Evolutionary conservation across 2,888 invertebrate genomes (phyloP).

Genomic region (Plebejus argus): DNA sequence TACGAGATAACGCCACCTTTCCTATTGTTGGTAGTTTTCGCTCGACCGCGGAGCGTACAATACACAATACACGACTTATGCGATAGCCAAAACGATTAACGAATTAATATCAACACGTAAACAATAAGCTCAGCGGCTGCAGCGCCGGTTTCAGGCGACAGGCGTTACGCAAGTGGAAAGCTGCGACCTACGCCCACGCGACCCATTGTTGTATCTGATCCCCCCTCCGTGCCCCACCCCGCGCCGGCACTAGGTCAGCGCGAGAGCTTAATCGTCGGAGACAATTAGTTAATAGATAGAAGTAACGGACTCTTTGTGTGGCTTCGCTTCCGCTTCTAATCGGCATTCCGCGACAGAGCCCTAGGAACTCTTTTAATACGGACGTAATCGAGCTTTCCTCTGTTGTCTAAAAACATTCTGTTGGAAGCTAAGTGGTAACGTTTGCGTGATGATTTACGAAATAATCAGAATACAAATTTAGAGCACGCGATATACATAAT

Average conservation of each 20-base stretch:
- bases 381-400: not conserved
- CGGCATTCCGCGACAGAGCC: not conserved
- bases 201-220: constrained; percentile 26
- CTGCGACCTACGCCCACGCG: constrained; percentile 29
- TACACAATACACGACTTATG: not conserved
- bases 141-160: not conserved
- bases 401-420: not conserved
- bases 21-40: not conserved
- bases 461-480: not conserved
- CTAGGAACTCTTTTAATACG: not conserved
- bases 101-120: not conserved
- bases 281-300: constrained; percentile 7
- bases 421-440: not conserved
- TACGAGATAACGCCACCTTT: not conserved
- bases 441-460: not conserved
- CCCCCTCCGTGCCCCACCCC: not conserved
- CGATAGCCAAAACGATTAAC: not conserved
- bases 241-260: not conserved
- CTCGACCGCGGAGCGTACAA: not conserved
- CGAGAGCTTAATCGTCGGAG: constrained; percentile 3
- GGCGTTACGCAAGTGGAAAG: constrained; percentile 32
- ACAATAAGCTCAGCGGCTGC: not conserved
- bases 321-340: not conserved
- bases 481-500: not conserved
- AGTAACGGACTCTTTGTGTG: not conserved